A percentile compares a stretch with the other conserved stretches of the same genome.
phyloP scores from a whole-genome alignment of 2,797 vertebrate genomes.

The Tarsius wallacei region DNA sequence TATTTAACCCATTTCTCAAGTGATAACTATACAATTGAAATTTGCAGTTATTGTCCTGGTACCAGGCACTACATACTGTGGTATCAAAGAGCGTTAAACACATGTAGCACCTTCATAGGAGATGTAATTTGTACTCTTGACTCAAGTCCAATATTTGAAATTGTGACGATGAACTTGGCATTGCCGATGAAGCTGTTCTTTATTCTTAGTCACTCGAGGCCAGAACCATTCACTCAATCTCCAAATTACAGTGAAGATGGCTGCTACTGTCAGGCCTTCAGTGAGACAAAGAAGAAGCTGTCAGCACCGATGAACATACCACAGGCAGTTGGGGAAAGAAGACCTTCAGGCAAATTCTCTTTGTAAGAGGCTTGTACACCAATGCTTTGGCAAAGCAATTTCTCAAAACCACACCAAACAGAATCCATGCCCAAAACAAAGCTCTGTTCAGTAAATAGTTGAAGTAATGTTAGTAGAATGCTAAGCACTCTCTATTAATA shows the following conservation, averaged over 20 bases:
- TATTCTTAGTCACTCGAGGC: slow-evolving; percentile 60
- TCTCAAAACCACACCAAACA: slow-evolving; percentile 23
- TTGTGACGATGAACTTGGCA: neutral
- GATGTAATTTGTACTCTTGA: neutral
- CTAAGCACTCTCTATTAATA: neutral
- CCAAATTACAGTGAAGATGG: neutral
- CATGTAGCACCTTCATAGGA: neutral
- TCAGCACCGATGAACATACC: neutral
- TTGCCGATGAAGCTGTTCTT: neutral
- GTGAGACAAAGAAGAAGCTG: neutral
- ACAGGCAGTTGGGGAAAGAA: slow-evolving; percentile 9
- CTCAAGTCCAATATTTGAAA: neutral
- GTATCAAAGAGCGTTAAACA: neutral
- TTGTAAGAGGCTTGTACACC: neutral
- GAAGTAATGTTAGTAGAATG: slow-evolving; percentile 32
- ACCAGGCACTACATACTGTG: neutral
- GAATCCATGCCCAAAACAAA: neutral
- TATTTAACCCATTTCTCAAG: neutral
- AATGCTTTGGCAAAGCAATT: slow-evolving; percentile 48
- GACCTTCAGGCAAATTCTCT: neutral
- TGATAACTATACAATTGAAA: neutral
- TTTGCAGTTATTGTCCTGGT: neutral
- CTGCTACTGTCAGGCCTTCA: neutral
- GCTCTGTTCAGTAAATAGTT: neutral
- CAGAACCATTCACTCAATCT: neutral